Conservation (phyloP, 1,140 invertebrate species). For the Ericerus pela region DNA sequence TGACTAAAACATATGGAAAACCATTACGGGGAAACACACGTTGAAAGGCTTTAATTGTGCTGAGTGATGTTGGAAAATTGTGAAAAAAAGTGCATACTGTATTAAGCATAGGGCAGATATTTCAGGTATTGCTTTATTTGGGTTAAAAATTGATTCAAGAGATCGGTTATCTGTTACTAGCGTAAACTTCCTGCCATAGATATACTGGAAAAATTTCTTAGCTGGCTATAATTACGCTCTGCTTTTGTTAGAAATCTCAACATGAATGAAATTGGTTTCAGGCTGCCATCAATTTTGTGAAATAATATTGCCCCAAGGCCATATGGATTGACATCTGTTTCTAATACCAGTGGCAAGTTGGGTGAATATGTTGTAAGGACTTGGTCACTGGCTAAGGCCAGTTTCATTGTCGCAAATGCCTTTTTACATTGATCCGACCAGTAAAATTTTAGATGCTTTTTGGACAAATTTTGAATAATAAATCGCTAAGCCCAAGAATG, state of each 20-base stretch:
- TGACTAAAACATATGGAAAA: constrained; percentile 1
- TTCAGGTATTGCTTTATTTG: constrained; percentile 24
- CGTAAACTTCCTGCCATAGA: constrained; percentile 15
- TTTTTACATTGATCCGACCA: constrained; percentile 17
- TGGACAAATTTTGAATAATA: constrained; percentile 34
- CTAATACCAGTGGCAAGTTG: constrained; percentile 28
- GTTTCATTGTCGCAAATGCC: constrained; percentile 26
- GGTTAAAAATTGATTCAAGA: constrained; percentile 32
- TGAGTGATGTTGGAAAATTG: constrained; percentile 21
- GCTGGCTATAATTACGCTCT: constrained; percentile 29
- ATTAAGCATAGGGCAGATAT: constrained; percentile 24
- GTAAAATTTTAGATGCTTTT: constrained; percentile 24
- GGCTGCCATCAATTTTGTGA: constrained; percentile 17
- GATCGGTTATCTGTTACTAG: constrained; percentile 16
- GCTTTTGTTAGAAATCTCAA: constrained; percentile 28
- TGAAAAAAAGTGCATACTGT: constrained; percentile 28
- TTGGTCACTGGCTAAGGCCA: constrained; percentile 18
- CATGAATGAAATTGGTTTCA: constrained; percentile 32
- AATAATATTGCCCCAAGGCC: constrained; percentile 29
- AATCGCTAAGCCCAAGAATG: constrained; percentile 33
- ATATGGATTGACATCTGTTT: constrained; percentile 34
- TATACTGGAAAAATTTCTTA: constrained; percentile 30
- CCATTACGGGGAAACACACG: background rate
- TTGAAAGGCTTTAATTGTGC: background rate
- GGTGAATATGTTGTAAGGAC: constrained; percentile 30